Evolutionary conservation across 2,113 vertebrate genomes (phyloP), one percentile per base, ranked within the genome.

Genomic region (Cyanoliseus patagonus): DNA sequence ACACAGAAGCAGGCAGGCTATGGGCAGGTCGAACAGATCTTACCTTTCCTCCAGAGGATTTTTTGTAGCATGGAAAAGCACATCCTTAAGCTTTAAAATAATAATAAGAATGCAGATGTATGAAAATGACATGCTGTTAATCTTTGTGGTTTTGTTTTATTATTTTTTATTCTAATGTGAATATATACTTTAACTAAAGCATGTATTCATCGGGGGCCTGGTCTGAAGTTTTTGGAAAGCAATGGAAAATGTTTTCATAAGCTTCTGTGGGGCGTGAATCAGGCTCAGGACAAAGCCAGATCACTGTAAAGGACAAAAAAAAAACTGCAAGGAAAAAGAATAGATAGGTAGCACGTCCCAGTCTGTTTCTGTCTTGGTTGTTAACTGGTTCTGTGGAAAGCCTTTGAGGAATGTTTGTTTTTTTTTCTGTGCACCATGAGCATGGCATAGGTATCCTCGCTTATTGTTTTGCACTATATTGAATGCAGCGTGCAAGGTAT

Each of bases 401-500:
- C 80, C 94, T 96, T 95, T 52, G 89, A 84, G 84, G 83, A 82
- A 19, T 20, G 39, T 13, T 18, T 4, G 9, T 44, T 44, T 47
- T 52, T 55, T 66, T 59, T 70, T 28, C 53, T 4, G 27, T 49
- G 41, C 4, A 3, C 86, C 19, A 0, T 28, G 63, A 62, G 67
- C 42, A 5, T 18, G 3, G 86, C 81, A 16, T 72, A 31, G 69
- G 85, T 75, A 84, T 69, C 84, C 46, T 95, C 5, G 1, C 92
- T 87, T 87, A 25, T 94, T 92, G 62, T 97, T 97, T 98, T 98
- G 98, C 97, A 98, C 98, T 98, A 95, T 97, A 73, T 83, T 83
- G 86, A 77, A 27, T 59, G 42, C 64, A 62, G 79, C 9, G 1
- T 63, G 80, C 76, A 91, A 92, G 83, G 91, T 92, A 27, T 88